Evolutionary conservation across 2,797 vertebrate species (phyloP).

Genomic region (Sitta carolinensis): DNA sequence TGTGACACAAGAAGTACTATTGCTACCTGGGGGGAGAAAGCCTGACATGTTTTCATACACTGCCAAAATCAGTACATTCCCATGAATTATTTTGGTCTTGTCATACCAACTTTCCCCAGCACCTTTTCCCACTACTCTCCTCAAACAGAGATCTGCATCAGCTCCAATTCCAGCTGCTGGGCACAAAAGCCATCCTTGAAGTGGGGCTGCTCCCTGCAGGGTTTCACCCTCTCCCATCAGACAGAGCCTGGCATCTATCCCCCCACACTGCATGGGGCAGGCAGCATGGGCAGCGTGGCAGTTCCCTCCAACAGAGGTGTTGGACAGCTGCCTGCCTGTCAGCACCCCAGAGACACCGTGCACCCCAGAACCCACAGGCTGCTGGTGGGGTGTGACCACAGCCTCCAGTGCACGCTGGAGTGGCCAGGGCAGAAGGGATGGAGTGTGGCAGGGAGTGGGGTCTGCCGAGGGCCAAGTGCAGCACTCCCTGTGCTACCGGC

Average conservation of each 20-base stretch:
- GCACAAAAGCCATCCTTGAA: not conserved
- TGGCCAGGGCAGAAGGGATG: not conserved
- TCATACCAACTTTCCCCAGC: not conserved
- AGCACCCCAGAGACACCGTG: rapidly evolving
- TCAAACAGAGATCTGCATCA: rapidly evolving
- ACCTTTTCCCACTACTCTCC: not conserved
- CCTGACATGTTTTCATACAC: not conserved
- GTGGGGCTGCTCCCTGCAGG: not conserved
- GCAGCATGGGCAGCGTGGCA: not conserved
- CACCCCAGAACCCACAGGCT: rapidly evolving
- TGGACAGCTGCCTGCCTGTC: not conserved
- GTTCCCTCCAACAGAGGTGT: not conserved
- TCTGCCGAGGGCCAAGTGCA: not conserved
- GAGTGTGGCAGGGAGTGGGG: not conserved
- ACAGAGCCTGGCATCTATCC: not conserved
- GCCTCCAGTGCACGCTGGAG: rapidly evolving
- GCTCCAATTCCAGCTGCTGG: not conserved
- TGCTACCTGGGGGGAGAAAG: not conserved
- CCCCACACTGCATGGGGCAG: not conserved
- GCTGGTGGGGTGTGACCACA: rapidly evolving
- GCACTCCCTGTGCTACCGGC: rapidly evolving
- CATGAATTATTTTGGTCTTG: not conserved
- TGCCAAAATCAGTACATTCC: not conserved
- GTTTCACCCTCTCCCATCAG: not conserved
- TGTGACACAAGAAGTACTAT: rapidly evolving